Evolutionary conservation across 2,797 vertebrate genomes (phyloP).

Genomic region (Oceanodroma leucorhoa): DNA sequence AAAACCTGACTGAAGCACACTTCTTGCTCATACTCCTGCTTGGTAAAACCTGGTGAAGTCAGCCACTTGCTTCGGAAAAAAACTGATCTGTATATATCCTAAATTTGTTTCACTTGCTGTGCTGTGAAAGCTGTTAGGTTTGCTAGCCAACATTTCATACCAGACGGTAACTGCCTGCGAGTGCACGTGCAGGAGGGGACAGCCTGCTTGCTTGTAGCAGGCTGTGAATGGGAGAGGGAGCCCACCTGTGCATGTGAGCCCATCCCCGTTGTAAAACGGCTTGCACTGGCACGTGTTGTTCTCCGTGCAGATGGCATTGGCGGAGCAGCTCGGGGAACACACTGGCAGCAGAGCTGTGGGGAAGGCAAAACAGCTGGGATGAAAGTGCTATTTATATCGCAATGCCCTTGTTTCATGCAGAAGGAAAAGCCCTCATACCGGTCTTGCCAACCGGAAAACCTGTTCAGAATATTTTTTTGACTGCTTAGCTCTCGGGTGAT

Average conservation of each 20-base stretch:
- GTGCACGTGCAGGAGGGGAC: not conserved
- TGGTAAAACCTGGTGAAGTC: not conserved
- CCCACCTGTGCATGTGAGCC: constrained; percentile 86
- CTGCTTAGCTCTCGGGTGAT: not conserved
- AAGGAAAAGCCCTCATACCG: not conserved
- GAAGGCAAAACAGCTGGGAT: not conserved
- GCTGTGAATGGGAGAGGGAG: not conserved
- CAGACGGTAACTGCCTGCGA: fast-evolving
- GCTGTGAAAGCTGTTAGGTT: not conserved
- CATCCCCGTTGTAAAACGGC: constrained; percentile 86
- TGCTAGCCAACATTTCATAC: not conserved
- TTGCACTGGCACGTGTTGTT: constrained; percentile 90
- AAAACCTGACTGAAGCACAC: not conserved
- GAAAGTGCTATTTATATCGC: not conserved
- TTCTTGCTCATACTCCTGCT: not conserved
- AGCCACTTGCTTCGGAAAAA: not conserved
- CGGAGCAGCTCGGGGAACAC: constrained; percentile 85
- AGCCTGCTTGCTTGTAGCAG: not conserved
- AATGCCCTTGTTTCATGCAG: not conserved
- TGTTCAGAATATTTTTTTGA: not conserved
- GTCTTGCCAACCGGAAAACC: not conserved
- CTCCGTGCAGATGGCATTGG: constrained; percentile 81
- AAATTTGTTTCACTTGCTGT: not conserved
- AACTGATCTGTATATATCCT: fast-evolving
- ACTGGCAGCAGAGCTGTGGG: constrained; percentile 70